Base-by-base conservation (phyloP, 1,140 invertebrate genomes). In the Sinonovacula constricta region DNA sequence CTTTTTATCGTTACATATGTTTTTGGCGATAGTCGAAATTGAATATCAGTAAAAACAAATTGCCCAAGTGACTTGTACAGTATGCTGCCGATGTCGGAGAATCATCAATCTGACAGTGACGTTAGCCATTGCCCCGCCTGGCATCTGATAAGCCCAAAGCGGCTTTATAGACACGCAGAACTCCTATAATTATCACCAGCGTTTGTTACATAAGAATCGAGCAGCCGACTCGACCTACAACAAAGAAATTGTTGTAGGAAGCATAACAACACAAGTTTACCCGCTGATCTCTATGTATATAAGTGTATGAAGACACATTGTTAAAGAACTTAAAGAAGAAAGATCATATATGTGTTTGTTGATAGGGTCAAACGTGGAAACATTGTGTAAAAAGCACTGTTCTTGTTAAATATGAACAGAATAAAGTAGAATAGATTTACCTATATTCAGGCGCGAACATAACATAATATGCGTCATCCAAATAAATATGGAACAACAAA, bases 11-110 rank as follows among this genome's bases (percentile, higher is more conserved):
- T 45, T 45, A 45, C 14, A 30, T 54, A 26, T 57, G 53, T 31
- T 65, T 67, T 30, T 26, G 57, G 60, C 56, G 72, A 76, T 66
- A 76, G 28, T 36, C 63, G 66, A 76, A 76, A 76, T 76, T 36
- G 63, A 57, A 54, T 76, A 76, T 76, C 62, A 66, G 72, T 76
- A 76, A 76, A 76, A 76, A 76, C 72, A 76, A 76, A 76, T 76
- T 76, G 65, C 45, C 60, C 62, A 60, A 67, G 39, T 76, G 62
- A 63, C 60, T 65, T 45, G 49, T 76, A 45, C 36, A 76, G 39
- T 36, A 53, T 33, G 62, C n/a, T 33, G 39, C 67, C 62, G 66
- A 49, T 45, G 56, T 56, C 72, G 57, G 72, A 67, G 59, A 67
- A 33, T 49, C 5, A 57, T 67, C n/a, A n/a, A n/a, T n/a, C n/a